Conservation (phyloP, 2,113 vertebrate species). For the human region DNA sequence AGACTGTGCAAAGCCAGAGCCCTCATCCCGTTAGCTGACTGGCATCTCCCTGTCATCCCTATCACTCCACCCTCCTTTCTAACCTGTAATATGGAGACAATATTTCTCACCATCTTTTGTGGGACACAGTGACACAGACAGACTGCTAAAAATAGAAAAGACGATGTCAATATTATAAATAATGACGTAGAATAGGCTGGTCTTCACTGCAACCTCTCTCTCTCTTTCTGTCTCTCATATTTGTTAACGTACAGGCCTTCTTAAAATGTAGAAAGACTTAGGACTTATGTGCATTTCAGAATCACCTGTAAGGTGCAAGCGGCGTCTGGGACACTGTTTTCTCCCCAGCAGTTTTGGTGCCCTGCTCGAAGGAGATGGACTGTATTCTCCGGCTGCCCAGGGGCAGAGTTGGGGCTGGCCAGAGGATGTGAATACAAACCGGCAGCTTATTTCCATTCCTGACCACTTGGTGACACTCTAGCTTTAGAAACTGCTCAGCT, state of each 20-base stretch:
- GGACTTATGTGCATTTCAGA: background rate
- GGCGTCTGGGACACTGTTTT: accelerated
- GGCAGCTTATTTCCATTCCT: conserved; percentile 61
- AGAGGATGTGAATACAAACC: background rate
- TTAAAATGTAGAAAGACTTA: background rate
- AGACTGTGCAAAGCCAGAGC: background rate
- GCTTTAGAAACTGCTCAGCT: conserved; percentile 76
- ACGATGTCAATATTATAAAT: background rate
- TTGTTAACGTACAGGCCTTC: background rate
- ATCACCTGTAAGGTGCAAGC: background rate
- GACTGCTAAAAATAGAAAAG: background rate
- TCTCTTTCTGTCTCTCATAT: background rate
- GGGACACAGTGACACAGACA: background rate
- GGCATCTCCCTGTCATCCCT: background rate
- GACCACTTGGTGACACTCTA: conserved; percentile 86
- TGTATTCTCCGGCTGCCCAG: background rate
- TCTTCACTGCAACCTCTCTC: background rate
- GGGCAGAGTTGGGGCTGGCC: background rate
- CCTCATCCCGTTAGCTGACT: background rate
- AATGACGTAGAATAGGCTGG: background rate
- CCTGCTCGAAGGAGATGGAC: background rate
- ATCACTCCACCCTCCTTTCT: background rate
- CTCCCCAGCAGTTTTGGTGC: background rate
- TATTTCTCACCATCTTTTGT: background rate
- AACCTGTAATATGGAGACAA: background rate